Conservation (phyloP, 92 coral and sea anemone species). For the Desmophyllum pertusum region DNA sequence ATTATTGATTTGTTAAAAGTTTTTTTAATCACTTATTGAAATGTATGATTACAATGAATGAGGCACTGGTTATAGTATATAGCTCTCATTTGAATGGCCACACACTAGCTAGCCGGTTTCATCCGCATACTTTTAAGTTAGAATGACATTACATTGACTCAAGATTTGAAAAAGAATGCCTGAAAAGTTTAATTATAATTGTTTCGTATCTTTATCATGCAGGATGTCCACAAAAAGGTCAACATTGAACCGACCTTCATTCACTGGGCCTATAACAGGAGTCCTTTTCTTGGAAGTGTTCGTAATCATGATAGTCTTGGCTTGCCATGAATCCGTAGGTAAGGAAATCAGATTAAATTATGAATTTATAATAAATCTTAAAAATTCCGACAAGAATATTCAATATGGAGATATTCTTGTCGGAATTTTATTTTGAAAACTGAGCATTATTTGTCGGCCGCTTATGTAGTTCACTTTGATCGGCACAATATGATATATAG, state of each 20-base stretch:
- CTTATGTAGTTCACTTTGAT: neutral
- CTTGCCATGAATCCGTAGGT: neutral
- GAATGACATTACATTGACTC: too few relatives aligned
- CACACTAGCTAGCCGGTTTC: neutral
- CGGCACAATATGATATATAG: neutral
- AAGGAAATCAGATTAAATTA: neutral
- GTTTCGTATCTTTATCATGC: neutral
- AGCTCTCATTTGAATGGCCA: neutral
- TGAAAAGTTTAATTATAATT: neutral
- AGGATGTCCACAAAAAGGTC: neutral
- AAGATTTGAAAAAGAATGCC: neutral
- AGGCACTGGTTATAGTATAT: too few relatives aligned
- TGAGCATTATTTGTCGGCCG: neutral
- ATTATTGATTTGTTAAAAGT: too few relatives aligned
- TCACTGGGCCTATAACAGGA: neutral
- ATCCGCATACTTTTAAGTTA: too few relatives aligned
- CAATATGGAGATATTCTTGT: too few relatives aligned
- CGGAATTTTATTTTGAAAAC: too few relatives aligned
- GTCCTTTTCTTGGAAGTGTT: neutral
- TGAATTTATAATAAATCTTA: neutral
- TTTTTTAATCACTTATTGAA: too few relatives aligned
- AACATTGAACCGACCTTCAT: neutral
- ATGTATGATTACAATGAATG: too few relatives aligned
- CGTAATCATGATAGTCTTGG: neutral
- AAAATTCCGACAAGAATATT: neutral